Evolutionary conservation across 2,113 vertebrate genomes (phyloP).

Genomic region (Gobiocypris rarus): DNA sequence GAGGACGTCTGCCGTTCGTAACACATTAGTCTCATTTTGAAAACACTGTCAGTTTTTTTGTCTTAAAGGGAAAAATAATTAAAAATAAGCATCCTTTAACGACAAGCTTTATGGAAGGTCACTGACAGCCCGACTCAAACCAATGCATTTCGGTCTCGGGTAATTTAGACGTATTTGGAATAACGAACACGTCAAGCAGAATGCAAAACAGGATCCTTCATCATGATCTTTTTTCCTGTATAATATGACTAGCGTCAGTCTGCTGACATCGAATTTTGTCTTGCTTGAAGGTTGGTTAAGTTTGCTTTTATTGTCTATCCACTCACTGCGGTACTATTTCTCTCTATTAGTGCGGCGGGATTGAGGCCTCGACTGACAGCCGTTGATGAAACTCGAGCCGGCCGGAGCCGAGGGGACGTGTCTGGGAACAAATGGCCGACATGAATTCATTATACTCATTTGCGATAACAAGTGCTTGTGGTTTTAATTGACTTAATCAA

Average conservation of each 20-base stretch:
- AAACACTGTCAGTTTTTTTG: conserved; percentile 50
- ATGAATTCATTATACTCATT: conserved; percentile 79
- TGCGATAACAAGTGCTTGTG: conserved; percentile 79
- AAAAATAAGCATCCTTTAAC: conserved; percentile 45
- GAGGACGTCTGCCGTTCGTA: conserved; percentile 53
- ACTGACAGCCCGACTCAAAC: conserved; percentile 16
- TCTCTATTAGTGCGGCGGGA: conserved; percentile 3
- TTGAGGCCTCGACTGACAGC: conserved; percentile 44
- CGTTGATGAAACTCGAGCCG: conserved; percentile 63
- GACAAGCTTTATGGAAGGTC: conserved; percentile 38
- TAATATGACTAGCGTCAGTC: not conserved
- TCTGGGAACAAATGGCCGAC: conserved; percentile 71
- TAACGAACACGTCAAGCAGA: conserved; percentile 14
- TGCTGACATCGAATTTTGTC: conserved; percentile 13
- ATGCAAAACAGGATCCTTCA: conserved; percentile 30
- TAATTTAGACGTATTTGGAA: conserved; percentile 30
- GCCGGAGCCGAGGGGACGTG: conserved; percentile 65
- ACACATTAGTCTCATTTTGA: conserved; percentile 57
- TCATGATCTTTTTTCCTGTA: not conserved
- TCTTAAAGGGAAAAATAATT: conserved; percentile 45
- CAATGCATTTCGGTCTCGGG: not conserved
- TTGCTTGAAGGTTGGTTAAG: not conserved
- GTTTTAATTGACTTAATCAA: conserved; percentile 85
- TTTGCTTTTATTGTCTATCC: conserved; percentile 2
- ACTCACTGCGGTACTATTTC: not conserved